Base-by-base conservation (phyloP, 2,888 invertebrate species). In the Drosophila yooni region DNA sequence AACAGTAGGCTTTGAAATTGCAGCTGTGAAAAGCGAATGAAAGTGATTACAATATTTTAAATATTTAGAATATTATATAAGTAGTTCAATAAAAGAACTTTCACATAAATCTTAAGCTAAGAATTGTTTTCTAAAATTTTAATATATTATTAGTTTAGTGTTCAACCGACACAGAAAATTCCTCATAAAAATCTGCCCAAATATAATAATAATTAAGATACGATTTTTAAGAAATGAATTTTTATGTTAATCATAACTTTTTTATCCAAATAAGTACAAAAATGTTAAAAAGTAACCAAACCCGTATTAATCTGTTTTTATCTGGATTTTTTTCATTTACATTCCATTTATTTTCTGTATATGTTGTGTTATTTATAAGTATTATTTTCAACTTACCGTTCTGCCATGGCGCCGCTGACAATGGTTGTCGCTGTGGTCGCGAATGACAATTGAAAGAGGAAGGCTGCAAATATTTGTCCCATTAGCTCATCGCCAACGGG, bases 401-500 rank as follows among this genome's bases (percentile, higher is more conserved):
- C 98, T 2, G 98, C 98, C 97, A 98, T 98, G 7, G 98, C 98
- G 0, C 98, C 98, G 84, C 97, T 97, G 0, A 98, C 98, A 69
- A 98, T 98, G 0, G 98, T 98, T 0, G 98, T 98, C 0, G 98
- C 96, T 0, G 93, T 93, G 0, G 98, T 98, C 0, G 98, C 97
- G 83, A 98, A 98, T 0, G 97, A 97, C 80, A 98, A 93, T 92
- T 98, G 98, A 93, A 98, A 98, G 60, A 98, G 94, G 92, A 98
- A 98, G 0, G 97, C 97, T 0, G 98, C 96, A 92, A 97, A 97
- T 57, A 96, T 95, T 0, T 96, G 96, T 0, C 98, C 98, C 96
- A 98, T 97, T 0, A 96, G 93, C 0, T 95, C 95, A 91, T 97
- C 96, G 0, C 95, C 95, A 13, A 96, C 94, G 0, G 94, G 94